Evolutionary conservation across 2,797 vertebrate genomes (phyloP).

Genomic region (Smutsia temminckii): DNA sequence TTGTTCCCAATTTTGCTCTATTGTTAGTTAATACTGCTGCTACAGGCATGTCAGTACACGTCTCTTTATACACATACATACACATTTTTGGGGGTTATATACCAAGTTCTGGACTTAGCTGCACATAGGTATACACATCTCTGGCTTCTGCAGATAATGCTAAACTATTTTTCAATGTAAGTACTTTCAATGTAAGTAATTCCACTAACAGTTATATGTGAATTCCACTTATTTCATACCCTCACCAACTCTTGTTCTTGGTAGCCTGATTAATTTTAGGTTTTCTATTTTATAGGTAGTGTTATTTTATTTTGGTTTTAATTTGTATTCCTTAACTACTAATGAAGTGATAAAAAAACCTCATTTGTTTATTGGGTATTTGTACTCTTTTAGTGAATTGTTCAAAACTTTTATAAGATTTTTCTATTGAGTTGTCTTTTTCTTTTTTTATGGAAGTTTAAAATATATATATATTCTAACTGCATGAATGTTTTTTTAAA

Average conservation of each 20-base stretch:
- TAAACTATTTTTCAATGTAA: not conserved
- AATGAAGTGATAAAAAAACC: not conserved
- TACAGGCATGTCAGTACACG: not conserved
- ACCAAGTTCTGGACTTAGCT: not conserved
- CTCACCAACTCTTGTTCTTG: not conserved
- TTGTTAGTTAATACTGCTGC: not conserved
- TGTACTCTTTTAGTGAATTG: not conserved
- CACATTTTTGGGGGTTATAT: not conserved
- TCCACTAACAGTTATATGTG: not conserved
- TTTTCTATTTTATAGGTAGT: not conserved
- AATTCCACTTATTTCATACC: not conserved
- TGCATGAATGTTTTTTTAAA: not conserved
- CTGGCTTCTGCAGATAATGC: not conserved
- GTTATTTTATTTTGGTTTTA: not conserved
- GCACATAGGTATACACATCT: not conserved
- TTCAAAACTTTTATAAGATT: not conserved
- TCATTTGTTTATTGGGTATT: not conserved
- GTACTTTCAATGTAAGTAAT: not conserved
- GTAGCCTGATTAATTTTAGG: not conserved
- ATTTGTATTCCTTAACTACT: not conserved
- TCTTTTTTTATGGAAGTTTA: not conserved
- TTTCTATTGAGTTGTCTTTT: not conserved
- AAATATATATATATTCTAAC: not conserved
- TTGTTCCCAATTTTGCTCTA: conserved; percentile 4
- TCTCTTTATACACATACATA: not conserved